Evolutionary conservation across 1,140 invertebrate genomes (phyloP).

Genomic region (Procambarus clarkii): DNA sequence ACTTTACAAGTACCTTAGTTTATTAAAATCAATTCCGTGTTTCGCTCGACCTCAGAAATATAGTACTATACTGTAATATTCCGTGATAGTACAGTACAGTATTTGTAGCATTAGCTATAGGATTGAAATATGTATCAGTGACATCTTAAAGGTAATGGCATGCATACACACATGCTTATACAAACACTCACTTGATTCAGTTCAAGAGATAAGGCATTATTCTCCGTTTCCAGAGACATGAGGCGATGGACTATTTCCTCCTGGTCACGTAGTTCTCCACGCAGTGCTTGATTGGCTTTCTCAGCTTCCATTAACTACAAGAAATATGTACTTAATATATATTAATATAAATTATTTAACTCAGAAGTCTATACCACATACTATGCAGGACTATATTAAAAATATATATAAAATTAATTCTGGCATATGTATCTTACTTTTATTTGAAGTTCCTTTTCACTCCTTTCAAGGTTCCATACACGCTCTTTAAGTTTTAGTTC

Average conservation of each 20-base stretch:
- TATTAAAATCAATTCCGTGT: no score
- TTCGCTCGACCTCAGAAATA: no score
- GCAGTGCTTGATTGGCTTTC: slow-evolving; percentile 73
- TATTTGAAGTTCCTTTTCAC: slow-evolving; percentile 73
- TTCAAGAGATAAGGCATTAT: slow-evolving; percentile 73
- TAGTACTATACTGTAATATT: no score
- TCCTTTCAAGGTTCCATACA: slow-evolving; percentile 72
- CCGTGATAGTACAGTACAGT: no score
- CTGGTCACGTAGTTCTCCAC: slow-evolving; percentile 74
- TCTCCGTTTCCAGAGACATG: slow-evolving; percentile 74
- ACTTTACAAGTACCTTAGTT: no score
- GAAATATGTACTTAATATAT: neutral
- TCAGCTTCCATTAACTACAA: slow-evolving; percentile 73
- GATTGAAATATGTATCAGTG: no score
- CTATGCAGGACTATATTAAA: no score
- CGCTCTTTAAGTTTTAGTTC: slow-evolving; percentile 71
- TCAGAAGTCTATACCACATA: no score
- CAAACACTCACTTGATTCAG: slow-evolving; percentile 69
- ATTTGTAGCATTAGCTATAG: no score
- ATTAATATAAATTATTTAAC: no score
- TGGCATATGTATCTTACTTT: slow-evolving; percentile 67
- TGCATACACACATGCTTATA: neutral
- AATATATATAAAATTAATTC: neutral
- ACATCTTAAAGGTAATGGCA: no score
- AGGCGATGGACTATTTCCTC: slow-evolving; percentile 74